Conservation (phyloP, 2,888 invertebrate species). For the Trachelus iudaicus region DNA sequence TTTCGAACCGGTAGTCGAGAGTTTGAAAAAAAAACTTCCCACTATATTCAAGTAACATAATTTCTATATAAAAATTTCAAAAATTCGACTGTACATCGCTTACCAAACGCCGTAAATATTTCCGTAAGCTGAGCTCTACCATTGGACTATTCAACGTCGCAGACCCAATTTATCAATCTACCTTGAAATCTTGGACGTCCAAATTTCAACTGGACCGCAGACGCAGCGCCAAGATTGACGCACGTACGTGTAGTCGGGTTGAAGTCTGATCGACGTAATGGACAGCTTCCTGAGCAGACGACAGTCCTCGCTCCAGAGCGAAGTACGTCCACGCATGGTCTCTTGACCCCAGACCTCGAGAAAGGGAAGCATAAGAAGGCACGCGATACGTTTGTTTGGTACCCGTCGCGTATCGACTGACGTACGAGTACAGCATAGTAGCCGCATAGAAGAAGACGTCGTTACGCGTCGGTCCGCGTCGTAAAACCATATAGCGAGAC, state of each 20-base stretch:
- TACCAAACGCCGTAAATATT: background rate
- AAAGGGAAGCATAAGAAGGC: background rate
- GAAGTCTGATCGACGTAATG: slow-evolving; percentile 53
- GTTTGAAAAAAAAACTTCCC: background rate
- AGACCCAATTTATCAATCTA: background rate
- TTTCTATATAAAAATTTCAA: background rate
- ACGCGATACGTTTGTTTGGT: background rate
- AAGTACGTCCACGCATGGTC: background rate
- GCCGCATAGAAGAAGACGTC: background rate
- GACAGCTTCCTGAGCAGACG: slow-evolving; percentile 59
- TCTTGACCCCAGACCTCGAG: background rate
- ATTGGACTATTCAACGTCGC: fast-evolving
- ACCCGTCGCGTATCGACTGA: background rate
- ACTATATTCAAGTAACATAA: fast-evolving
- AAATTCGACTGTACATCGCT: background rate
- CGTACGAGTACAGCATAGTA: background rate
- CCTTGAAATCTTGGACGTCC: background rate
- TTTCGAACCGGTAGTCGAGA: background rate
- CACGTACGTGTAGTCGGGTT: background rate
- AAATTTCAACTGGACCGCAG: background rate
- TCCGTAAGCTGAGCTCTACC: background rate
- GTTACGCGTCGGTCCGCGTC: background rate
- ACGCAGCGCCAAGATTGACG: background rate
- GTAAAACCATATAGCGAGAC: background rate
- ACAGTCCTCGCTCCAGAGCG: background rate